Conservation (phyloP, 2,797 vertebrate genomes). For the Dermochelys coriacea region DNA sequence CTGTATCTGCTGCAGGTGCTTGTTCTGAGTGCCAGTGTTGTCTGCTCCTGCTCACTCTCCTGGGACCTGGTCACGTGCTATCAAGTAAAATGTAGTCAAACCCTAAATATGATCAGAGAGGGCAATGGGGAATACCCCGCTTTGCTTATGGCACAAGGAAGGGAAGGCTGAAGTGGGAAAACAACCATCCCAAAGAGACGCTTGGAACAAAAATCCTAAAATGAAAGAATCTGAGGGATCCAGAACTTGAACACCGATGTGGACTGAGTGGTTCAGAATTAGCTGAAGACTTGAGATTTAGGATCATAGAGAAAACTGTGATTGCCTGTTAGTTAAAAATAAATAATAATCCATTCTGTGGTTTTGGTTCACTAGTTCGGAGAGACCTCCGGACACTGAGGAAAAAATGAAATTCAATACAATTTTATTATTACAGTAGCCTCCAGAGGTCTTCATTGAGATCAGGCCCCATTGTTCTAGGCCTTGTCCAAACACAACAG, state of each 20-base stretch:
- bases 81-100: neutral
- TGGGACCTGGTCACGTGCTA: neutral
- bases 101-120: neutral
- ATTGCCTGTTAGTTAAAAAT: neutral
- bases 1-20: neutral
- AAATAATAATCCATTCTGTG: rapidly evolving
- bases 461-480: neutral
- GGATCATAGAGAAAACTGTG: neutral
- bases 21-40: neutral
- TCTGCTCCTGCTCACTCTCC: neutral
- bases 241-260: neutral
- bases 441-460: neutral
- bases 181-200: neutral
- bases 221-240: neutral
- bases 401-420: neutral
- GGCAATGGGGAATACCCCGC: rapidly evolving
- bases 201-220: neutral
- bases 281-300: neutral
- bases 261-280: neutral
- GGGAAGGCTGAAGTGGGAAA: neutral
- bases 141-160: neutral
- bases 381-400: neutral
- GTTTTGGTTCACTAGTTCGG: neutral
- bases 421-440: neutral
- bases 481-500: neutral